phyloP scores from a whole-genome alignment of 2,797 vertebrate species.

The Oreochromis mossambicus region DNA sequence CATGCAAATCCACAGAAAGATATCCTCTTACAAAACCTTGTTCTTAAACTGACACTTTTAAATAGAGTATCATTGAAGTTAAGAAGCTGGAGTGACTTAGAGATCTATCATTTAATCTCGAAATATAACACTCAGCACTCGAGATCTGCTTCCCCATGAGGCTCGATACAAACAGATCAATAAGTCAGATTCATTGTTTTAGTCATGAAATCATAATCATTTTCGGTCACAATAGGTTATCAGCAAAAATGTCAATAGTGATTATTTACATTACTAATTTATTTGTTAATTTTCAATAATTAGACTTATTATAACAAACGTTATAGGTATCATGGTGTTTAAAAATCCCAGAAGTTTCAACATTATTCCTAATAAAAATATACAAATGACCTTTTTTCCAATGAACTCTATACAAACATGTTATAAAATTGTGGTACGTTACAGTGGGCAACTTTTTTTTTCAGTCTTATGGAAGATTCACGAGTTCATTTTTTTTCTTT shows the following conservation, averaged over 20 bases:
- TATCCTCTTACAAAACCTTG: not conserved
- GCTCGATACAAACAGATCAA: constrained; percentile 28
- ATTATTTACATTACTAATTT: not conserved
- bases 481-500: too few species aligned
- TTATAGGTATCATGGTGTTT: not conserved
- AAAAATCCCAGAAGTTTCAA: not conserved
- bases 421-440: not conserved
- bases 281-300: not conserved
- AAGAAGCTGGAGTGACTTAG: constrained; percentile 7
- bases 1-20: constrained; percentile 19
- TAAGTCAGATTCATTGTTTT: constrained; percentile 16
- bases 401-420: not conserved
- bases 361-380: not conserved
- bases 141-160: constrained; percentile 19
- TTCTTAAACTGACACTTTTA: not conserved
- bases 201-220: not conserved
- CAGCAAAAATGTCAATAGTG: not conserved
- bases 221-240: not conserved
- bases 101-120: not conserved
- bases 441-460: not conserved
- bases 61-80: constrained; percentile 2
- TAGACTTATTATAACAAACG: not conserved
- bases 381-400: not conserved
- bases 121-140: constrained; percentile 24
- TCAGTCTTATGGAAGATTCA: too few species aligned